Evolutionary conservation across 2,888 invertebrate genomes (phyloP).

Genomic region (Portevinia maculata): DNA sequence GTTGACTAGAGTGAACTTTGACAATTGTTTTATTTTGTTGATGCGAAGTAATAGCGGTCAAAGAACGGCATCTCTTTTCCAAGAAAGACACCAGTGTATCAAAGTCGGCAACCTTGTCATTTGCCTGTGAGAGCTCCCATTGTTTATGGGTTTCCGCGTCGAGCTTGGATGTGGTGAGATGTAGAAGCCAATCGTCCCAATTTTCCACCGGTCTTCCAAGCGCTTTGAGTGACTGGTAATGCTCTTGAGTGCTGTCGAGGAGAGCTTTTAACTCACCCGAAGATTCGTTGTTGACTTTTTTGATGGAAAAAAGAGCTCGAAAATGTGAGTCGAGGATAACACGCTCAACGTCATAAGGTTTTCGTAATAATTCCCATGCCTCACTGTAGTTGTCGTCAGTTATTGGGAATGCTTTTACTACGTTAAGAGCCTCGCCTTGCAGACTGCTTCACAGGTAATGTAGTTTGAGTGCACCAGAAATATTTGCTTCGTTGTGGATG

Average conservation of each 20-base stretch:
- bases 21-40: too few relatives aligned
- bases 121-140: constrained; percentile 52
- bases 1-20: background rate
- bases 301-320: constrained; percentile 18
- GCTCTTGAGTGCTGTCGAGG: constrained; percentile 34
- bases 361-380: constrained; percentile 22
- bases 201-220: too few relatives aligned
- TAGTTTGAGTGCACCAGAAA: constrained; percentile 32
- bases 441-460: constrained; percentile 47
- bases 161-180: constrained; percentile 38
- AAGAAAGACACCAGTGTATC: background rate
- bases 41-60: background rate
- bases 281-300: constrained; percentile 23
- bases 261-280: constrained; percentile 20
- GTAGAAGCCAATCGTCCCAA: constrained; percentile 59
- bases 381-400: constrained; percentile 24
- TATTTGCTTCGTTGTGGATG: constrained; percentile 21
- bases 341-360: constrained; percentile 42
- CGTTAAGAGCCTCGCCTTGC: constrained; percentile 35
- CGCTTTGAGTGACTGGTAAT: constrained; percentile 6
- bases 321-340: too few relatives aligned
- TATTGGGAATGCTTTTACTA: constrained; percentile 30
- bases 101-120: constrained; percentile 30
- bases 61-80: background rate
- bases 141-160: constrained; percentile 49